These are phyloP conservation scores for Dynastes tityus DNA, from an alignment of 2,888 invertebrate species.

Conservation along the genomic window DNA sequence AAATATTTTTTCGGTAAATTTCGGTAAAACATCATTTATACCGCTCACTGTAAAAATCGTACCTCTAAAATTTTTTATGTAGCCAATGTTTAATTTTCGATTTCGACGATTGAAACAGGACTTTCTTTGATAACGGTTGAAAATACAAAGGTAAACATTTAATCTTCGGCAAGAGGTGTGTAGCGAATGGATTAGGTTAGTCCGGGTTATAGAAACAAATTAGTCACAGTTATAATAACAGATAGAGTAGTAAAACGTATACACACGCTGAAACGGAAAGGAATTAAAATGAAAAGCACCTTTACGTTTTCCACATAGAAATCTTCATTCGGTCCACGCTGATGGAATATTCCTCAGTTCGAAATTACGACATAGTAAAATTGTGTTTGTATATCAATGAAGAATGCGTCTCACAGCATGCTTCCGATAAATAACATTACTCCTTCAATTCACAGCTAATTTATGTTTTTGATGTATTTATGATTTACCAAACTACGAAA, in stretches of 20 bases:
- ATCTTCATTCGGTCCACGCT: conserved; percentile 3
- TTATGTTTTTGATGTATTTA: conserved; percentile 26
- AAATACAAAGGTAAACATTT: conserved; percentile 33
- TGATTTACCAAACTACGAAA: conserved; percentile 27
- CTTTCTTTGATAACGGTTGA: conserved; percentile 23
- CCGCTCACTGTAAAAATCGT: neutral
- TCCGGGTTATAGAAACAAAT: conserved; percentile 38
- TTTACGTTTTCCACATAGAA: neutral
- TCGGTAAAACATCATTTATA: neutral
- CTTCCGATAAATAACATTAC: conserved; percentile 35
- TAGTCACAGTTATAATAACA: conserved; percentile 44
- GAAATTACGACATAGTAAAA: conserved; percentile 40
- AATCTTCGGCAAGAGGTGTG: conserved; percentile 31
- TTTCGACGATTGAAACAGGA: conserved; percentile 21
- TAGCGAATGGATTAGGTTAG: conserved; percentile 33
- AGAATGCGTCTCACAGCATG: conserved; percentile 34
- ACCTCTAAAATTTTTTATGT: neutral
- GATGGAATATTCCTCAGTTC: conserved; percentile 10
- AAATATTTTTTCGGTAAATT: conserved; percentile 6
- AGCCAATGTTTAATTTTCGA: conserved; percentile 30
- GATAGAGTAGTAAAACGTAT: conserved; percentile 39
- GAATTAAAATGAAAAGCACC: conserved; percentile 27
- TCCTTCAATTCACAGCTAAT: conserved; percentile 28
- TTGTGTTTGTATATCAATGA: conserved; percentile 39
- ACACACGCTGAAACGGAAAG: conserved; percentile 21